Evolutionary conservation across 2,113 vertebrate species (phyloP).

Genomic region (Carettochelys insculpta): DNA sequence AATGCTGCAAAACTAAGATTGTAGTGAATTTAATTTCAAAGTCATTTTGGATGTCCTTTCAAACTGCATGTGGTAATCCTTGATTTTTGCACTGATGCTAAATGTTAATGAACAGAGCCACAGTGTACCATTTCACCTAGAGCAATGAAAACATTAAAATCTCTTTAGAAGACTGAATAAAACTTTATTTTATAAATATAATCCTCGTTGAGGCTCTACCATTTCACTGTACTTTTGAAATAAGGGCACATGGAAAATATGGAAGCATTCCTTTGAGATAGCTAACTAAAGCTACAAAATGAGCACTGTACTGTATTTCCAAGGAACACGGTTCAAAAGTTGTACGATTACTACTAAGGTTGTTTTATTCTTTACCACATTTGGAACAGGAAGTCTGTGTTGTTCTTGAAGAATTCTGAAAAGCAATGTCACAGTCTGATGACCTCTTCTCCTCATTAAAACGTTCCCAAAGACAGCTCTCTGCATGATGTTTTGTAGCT

Average conservation of each 20-base stretch:
- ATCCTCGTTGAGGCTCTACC: constrained; percentile 80
- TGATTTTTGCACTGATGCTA: constrained; percentile 77
- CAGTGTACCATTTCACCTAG: constrained; percentile 78
- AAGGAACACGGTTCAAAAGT: constrained; percentile 88
- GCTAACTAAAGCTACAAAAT: constrained; percentile 87
- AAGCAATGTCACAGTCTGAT: constrained; percentile 93
- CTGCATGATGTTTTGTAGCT: constrained; percentile 93
- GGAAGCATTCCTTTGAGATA: constrained; percentile 84
- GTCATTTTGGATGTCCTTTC: constrained; percentile 75
- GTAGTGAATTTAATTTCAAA: constrained; percentile 81
- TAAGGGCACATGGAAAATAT: constrained; percentile 86
- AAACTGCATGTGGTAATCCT: constrained; percentile 80
- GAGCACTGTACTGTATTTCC: constrained; percentile 83
- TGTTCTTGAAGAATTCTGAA: constrained; percentile 91
- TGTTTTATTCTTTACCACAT: constrained; percentile 89
- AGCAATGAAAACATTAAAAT: constrained; percentile 87
- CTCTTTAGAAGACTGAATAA: constrained; percentile 85
- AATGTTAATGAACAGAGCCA: constrained; percentile 83
- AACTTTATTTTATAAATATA: constrained; percentile 90
- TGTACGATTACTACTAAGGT: constrained; percentile 88
- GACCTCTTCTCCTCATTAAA: constrained; percentile 97
- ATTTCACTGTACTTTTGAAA: constrained; percentile 85
- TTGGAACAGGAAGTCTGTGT: constrained; percentile 91
- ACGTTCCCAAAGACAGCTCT: constrained; percentile 93
- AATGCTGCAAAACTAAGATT: constrained; percentile 78